A percentile compares a stretch with the other conserved stretches of the same genome.
These are phyloP conservation scores for Microplitis manilae DNA, from an alignment of 2,888 invertebrate species.

Conservation along the genomic window DNA sequence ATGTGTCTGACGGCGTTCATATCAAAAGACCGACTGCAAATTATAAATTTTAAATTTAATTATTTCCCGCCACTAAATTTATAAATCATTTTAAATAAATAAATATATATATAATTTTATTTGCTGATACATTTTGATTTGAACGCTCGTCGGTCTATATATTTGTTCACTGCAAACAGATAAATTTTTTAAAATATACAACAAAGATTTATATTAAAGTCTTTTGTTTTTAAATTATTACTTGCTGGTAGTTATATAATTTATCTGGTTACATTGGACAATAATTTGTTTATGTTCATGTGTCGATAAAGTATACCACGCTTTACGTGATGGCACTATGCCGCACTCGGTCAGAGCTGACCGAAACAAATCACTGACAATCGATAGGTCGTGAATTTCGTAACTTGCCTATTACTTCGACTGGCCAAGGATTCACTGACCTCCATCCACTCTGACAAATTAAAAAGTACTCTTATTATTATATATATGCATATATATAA, in stretches of 20 bases:
- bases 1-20: constrained; percentile 51
- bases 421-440: constrained; percentile 38
- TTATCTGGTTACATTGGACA: constrained; percentile 61
- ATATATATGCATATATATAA: background rate
- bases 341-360: constrained; percentile 69
- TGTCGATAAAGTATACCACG: constrained; percentile 72
- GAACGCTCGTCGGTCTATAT: constrained; percentile 24
- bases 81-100: constrained; percentile 47
- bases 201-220: constrained; percentile 11
- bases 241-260: constrained; percentile 39
- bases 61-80: background rate
- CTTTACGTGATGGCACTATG: constrained; percentile 72
- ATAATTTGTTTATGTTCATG: constrained; percentile 57
- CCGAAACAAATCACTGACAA: constrained; percentile 61
- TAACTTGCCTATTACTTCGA: constrained; percentile 37
- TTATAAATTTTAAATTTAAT: background rate
- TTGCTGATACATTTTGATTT: constrained; percentile 14
- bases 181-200: constrained; percentile 42
- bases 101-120: background rate
- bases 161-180: constrained; percentile 57
- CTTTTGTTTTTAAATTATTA: background rate
- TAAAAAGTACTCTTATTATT: background rate
- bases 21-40: constrained; percentile 1
- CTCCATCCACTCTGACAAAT: constrained; percentile 23
- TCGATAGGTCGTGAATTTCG: constrained; percentile 51